Base-by-base conservation (phyloP, 2,888 invertebrate species). In the Chrysodeixis includens region DNA sequence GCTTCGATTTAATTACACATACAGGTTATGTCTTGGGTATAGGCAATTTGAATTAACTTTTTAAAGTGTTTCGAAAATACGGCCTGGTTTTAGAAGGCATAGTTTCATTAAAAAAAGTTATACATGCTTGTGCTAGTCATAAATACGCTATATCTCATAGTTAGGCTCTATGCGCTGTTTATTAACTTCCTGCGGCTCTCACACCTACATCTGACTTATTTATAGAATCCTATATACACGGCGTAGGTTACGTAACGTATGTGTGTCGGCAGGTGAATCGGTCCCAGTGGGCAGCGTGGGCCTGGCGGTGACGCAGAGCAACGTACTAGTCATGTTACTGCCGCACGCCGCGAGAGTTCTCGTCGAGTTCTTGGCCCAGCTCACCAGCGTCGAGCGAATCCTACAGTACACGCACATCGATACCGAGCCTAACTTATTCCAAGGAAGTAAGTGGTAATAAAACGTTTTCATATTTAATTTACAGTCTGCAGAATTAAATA, bases 331-430 rank as follows among this genome's bases (percentile, higher is more conserved):
- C 1, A 94, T 96, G 22, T 95, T 97, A 93, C 79, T 96, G 83
- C 96, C 96, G 83, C 98, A 98, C 97, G 98, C 97, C 0, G 97
- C 98, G 87, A 94, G 98, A 44, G 98, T 98, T 93, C 96, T 97
- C 69, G 98, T 98, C 0, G 98, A 98, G 92, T 96, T 97, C 62
- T 95, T 97, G 7, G 97, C 97, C 67, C 97, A 97, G 81, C 95
- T 97, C 86, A 97, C 97, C 87, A 97, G 97, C 3, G 98, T 98
- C 0, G 98, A 99, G 92, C 95, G 99, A 76, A 97, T 98, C 0
- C 88, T 98, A 10, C 98, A 98, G 84, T 99, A 99, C 89, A 96
- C 97, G 0, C 92, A 95, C 22, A 93, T 98, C n/a, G 93, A 96
- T 1, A 93, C 95, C 0, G 97, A 97, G 79, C 85, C 91, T 6